A percentile compares a stretch with the other conserved stretches of the same genome.
Evolutionary conservation across 2,888 invertebrate genomes (phyloP).

Genomic region (Platerodrilus igneus): DNA sequence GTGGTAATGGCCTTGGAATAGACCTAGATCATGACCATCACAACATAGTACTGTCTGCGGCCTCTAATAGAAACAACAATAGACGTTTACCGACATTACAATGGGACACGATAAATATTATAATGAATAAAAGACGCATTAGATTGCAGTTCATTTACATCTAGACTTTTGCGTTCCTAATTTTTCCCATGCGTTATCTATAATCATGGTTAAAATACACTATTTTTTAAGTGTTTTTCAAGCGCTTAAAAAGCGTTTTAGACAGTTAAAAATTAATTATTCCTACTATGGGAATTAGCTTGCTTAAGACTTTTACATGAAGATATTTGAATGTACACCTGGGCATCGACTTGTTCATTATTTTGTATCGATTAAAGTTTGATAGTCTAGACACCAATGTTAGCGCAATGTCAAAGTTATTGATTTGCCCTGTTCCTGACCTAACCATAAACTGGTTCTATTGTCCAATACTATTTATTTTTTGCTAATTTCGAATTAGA

Average conservation of each 20-base stretch:
- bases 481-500: too few species aligned
- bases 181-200: neutral
- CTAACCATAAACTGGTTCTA: constrained; percentile 9
- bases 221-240: too few species aligned
- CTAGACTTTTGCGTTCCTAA: neutral
- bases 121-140: constrained; percentile 17
- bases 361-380: constrained; percentile 15
- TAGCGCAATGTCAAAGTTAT: constrained; percentile 19
- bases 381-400: constrained; percentile 20
- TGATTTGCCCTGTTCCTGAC: constrained; percentile 8
- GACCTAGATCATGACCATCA: constrained; percentile 25
- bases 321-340: constrained; percentile 2
- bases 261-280: too few species aligned
- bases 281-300: too few species aligned
- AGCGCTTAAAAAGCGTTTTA: too few species aligned
- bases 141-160: constrained; percentile 1
- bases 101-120: constrained; percentile 13
- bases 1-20: constrained; percentile 21
- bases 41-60: constrained; percentile 18
- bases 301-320: too few species aligned
- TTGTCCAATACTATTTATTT: too few species aligned
- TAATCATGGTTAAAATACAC: too few species aligned
- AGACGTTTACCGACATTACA: constrained; percentile 18
- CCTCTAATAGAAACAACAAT: constrained; percentile 20
- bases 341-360: constrained; percentile 21